Conservation (phyloP, 1,140 invertebrate genomes). For the Drosophila chauvacae region DNA sequence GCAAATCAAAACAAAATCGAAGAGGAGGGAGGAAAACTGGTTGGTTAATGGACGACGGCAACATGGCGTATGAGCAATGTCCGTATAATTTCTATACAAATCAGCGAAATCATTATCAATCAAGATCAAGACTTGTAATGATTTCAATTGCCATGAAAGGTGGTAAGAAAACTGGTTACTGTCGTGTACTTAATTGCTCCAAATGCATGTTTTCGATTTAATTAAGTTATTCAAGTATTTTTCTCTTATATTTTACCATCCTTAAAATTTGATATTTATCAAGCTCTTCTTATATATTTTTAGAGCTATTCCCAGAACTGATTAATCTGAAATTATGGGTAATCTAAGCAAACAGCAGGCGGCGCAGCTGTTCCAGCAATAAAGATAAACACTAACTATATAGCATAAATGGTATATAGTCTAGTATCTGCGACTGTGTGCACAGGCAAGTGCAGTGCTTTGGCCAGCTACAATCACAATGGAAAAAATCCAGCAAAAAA, state of each 20-base stretch:
- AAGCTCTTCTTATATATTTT: background rate
- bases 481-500: constrained; percentile 40
- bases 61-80: constrained; percentile 52
- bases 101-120: constrained; percentile 17
- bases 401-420: constrained; percentile 32
- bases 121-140: constrained; percentile 7
- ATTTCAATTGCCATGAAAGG: constrained; percentile 1
- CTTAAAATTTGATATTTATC: background rate
- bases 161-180: constrained; percentile 5
- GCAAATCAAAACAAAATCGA: constrained; percentile 37
- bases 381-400: constrained; percentile 60
- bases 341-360: constrained; percentile 45
- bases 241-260: background rate
- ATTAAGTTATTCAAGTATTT: background rate
- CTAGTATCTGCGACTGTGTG: constrained; percentile 54
- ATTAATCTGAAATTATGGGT: constrained; percentile 6
- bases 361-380: constrained; percentile 67
- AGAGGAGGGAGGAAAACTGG: constrained; percentile 23
- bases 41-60: background rate
- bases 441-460: constrained; percentile 57
- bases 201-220: background rate
- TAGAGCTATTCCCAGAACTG: constrained; percentile 16
- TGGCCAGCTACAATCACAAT: constrained; percentile 30
- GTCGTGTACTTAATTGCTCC: background rate
- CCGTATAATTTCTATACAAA: background rate